Conservation (phyloP, 2,113 vertebrate species). For the Podarcis muralis region DNA sequence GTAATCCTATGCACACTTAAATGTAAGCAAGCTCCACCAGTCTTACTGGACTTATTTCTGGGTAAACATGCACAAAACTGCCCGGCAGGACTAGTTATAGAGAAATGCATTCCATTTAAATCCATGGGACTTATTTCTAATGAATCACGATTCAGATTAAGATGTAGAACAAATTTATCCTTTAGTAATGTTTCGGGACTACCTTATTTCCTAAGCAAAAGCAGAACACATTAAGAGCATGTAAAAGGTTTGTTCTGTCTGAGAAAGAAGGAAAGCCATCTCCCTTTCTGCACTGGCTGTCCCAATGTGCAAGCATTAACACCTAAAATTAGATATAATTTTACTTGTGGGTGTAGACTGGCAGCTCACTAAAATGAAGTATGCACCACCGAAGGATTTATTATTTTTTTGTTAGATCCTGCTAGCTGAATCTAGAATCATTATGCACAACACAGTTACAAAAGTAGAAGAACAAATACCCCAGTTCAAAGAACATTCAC, state of each 20-base stretch:
- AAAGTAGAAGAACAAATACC: neutral
- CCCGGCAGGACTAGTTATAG: neutral
- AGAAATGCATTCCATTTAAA: slow-evolving; percentile 6
- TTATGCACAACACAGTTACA: neutral
- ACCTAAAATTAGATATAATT: accelerated
- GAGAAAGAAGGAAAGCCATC: accelerated
- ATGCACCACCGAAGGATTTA: neutral
- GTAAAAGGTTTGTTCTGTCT: neutral
- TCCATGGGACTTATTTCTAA: neutral
- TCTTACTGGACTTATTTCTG: neutral
- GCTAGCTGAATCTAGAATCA: neutral
- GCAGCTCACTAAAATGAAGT: neutral
- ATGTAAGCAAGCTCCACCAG: neutral
- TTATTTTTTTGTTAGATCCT: neutral
- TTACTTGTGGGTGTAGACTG: neutral
- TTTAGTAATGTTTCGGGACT: neutral
- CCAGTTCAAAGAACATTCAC: neutral
- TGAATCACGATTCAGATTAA: neutral
- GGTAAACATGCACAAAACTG: neutral
- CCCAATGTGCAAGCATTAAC: neutral
- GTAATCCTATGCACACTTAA: neutral
- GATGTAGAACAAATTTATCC: neutral
- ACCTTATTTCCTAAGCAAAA: neutral
- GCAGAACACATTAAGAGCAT: neutral
- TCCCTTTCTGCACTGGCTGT: neutral